Conservation (phyloP, 2,797 vertebrate genomes). For the Ambastaia sidthimunki region DNA sequence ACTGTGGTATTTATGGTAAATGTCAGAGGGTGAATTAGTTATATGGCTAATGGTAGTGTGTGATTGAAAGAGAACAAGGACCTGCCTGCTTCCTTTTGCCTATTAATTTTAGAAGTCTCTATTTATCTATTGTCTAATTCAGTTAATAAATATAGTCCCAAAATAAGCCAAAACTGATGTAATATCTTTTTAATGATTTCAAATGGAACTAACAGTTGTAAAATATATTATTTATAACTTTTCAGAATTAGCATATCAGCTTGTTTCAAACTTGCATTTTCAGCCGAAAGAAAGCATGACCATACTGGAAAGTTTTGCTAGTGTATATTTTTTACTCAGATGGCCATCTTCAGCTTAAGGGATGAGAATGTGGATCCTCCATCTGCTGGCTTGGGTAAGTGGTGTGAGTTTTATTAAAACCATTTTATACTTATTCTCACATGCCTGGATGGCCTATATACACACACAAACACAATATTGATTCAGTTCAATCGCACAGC, state of each 20-base stretch:
- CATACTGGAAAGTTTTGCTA: slow-evolving; percentile 19
- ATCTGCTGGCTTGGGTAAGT: slow-evolving; percentile 47
- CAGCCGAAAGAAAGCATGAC: slow-evolving; percentile 15
- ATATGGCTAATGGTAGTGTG: not conserved
- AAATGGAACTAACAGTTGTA: too few species aligned
- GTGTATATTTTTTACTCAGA: slow-evolving; percentile 31
- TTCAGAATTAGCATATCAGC: too few species aligned
- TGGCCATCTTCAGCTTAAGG: slow-evolving; percentile 40
- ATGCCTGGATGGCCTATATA: slow-evolving; percentile 53
- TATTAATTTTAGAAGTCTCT: not conserved
- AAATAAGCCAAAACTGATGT: too few species aligned
- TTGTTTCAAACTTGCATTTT: not conserved
- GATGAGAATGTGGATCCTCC: slow-evolving; percentile 45
- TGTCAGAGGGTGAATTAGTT: not conserved
- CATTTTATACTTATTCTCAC: slow-evolving; percentile 57
- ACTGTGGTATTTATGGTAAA: not conserved
- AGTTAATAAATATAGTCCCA: too few species aligned
- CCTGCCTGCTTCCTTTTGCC: not conserved
- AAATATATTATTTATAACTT: too few species aligned
- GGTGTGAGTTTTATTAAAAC: slow-evolving; percentile 55
- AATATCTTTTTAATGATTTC: too few species aligned
- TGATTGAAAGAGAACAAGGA: not conserved
- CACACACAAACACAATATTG: slow-evolving; percentile 51
- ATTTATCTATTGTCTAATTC: too few species aligned
- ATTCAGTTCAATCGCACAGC: slow-evolving; percentile 33